These are phyloP conservation scores for Sepiola atlantica DNA, from an alignment of 2,888 invertebrate genomes.

Conservation along the genomic window DNA sequence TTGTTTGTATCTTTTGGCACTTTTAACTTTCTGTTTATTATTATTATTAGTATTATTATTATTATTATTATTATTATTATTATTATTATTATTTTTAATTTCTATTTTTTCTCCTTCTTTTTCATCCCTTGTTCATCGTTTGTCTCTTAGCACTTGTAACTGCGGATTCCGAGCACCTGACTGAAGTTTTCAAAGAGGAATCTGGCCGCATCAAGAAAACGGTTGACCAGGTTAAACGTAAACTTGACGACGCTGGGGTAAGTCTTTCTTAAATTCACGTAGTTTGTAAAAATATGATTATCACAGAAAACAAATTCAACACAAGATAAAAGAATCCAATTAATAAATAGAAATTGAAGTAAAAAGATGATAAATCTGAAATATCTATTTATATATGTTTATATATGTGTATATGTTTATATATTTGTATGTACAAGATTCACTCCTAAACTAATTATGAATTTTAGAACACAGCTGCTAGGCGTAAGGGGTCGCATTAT, in stretches of 20 bases:
- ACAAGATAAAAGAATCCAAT: no score
- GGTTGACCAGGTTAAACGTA: constrained; percentile 22
- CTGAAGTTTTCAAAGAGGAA: constrained; percentile 43
- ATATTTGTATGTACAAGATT: no score
- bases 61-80: background rate
- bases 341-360: background rate
- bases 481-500: no score
- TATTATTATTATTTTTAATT: background rate
- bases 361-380: no score
- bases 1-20: background rate
- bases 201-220: constrained; percentile 35
- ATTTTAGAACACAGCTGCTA: no score
- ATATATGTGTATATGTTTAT: no score
- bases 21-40: background rate
- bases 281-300: no score
- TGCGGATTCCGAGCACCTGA: background rate
- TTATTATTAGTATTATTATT: background rate
- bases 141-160: background rate
- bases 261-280: background rate
- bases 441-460: no score
- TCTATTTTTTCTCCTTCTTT: background rate
- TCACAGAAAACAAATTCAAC: no score
- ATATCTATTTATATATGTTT: no score
- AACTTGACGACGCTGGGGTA: constrained; percentile 25
- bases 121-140: background rate